These are phyloP conservation scores for Penaeus chinensis DNA, from an alignment of 1,140 invertebrate species.

Conservation along the genomic window DNA sequence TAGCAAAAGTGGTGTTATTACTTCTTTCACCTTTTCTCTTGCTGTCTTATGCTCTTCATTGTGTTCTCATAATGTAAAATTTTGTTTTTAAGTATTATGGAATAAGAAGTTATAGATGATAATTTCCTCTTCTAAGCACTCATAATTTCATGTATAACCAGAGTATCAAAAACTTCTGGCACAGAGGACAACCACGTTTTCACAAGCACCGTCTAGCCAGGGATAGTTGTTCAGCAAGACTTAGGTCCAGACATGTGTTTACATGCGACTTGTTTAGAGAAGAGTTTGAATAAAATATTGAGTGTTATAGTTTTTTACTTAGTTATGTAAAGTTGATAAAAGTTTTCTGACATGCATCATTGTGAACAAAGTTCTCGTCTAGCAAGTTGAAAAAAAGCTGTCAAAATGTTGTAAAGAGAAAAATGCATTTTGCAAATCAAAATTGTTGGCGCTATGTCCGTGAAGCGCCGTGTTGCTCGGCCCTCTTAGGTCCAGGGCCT, in stretches of 20 bases:
- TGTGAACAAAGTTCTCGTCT: constrained; percentile 51
- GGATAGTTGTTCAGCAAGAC: constrained; percentile 56
- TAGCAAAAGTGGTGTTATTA: constrained; percentile 23
- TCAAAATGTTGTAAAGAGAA: constrained; percentile 39
- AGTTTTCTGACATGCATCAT: constrained; percentile 51
- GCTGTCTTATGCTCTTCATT: constrained; percentile 9
- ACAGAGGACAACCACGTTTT: constrained; percentile 54
- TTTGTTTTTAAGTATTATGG: constrained; percentile 24
- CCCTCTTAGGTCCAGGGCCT: constrained; percentile 19
- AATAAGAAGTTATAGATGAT: constrained; percentile 31
- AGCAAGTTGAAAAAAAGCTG: constrained; percentile 44
- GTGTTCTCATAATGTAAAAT: constrained; percentile 36
- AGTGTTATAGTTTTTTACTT: constrained; percentile 61
- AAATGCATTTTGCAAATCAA: constrained; percentile 55
- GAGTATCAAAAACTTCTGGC: constrained; percentile 51
- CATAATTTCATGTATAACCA: neutral
- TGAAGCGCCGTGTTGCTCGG: constrained; percentile 42
- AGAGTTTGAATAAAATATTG: constrained; percentile 54
- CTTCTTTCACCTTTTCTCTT: constrained; percentile 37
- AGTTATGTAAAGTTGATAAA: constrained; percentile 54
- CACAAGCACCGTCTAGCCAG: constrained; percentile 53
- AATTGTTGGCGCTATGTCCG: constrained; percentile 53
- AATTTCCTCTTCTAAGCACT: constrained; percentile 19
- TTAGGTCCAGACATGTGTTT: constrained; percentile 57
- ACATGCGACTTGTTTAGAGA: constrained; percentile 56